phyloP scores from a whole-genome alignment of 2,888 invertebrate genomes.

The Teinopalpus imperialis region DNA sequence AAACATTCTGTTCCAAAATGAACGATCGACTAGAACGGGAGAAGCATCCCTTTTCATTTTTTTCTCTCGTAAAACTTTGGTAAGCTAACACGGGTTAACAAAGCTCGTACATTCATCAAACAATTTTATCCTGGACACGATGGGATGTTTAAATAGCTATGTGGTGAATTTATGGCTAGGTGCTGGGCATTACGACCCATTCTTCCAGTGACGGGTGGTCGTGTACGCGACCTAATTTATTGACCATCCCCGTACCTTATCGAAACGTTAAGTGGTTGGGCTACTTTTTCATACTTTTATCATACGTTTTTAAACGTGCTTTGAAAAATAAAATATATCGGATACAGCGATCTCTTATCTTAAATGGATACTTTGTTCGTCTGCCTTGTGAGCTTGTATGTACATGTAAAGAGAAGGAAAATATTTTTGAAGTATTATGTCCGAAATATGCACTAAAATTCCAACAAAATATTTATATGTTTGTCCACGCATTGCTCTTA shows the following conservation, averaged over 20 bases:
- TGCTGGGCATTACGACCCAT: slow-evolving; percentile 22
- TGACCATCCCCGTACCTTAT: slow-evolving; percentile 34
- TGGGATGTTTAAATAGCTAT: slow-evolving; percentile 4
- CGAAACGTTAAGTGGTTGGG: slow-evolving; percentile 40
- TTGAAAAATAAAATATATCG: slow-evolving; percentile 16
- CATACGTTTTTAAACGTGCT: slow-evolving; percentile 6
- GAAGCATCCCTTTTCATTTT: too few relatives aligned
- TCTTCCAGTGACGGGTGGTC: slow-evolving; percentile 33
- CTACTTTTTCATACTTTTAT: slow-evolving; percentile 31
- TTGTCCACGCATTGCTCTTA: too few relatives aligned
- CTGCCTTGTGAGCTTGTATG: neutral
- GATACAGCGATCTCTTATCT: slow-evolving; percentile 10
- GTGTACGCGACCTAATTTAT: slow-evolving; percentile 29
- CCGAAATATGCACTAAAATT: too few relatives aligned
- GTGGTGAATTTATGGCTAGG: slow-evolving; percentile 15
- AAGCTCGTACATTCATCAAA: slow-evolving; percentile 1
- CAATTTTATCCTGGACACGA: slow-evolving; percentile 13
- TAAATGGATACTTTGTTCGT: slow-evolving; percentile 13
- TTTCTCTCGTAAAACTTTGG: too few relatives aligned
- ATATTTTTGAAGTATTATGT: too few relatives aligned
- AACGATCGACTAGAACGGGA: too few relatives aligned
- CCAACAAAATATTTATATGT: too few relatives aligned
- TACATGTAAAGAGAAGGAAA: too few relatives aligned
- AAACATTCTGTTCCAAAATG: too few relatives aligned
- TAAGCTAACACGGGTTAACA: too few relatives aligned